A percentile compares a stretch with the other conserved stretches of the same genome.
phyloP scores from a whole-genome alignment of 53 echinoderm and acorn worm species.

The Glandiceps talaboti region DNA sequence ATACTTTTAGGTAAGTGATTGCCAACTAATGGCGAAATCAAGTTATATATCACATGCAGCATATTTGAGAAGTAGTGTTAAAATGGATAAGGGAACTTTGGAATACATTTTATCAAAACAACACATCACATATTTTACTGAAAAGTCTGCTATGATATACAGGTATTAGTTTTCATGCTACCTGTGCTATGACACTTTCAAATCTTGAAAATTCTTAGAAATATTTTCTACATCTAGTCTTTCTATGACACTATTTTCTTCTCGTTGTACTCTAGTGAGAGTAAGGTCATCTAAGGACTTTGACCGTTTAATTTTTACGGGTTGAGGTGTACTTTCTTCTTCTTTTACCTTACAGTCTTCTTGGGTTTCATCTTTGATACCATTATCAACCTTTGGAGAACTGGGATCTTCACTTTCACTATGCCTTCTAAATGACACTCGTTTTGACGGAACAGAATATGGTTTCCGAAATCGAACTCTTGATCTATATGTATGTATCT shows the following conservation, averaged over 20 bases:
- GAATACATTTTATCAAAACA: too few species aligned
- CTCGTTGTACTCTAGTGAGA: neutral
- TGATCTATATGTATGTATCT: slow-evolving; percentile 19
- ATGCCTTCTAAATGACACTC: neutral
- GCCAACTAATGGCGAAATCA: too few species aligned
- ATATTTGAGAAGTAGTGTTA: too few species aligned
- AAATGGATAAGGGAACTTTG: too few species aligned
- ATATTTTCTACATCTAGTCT: slow-evolving; percentile 24
- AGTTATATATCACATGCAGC: too few species aligned
- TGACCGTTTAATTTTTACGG: slow-evolving; percentile 29
- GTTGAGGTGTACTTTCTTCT: slow-evolving; percentile 1
- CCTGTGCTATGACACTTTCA: slow-evolving; percentile 14
- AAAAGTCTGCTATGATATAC: too few species aligned
- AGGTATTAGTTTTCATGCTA: neutral
- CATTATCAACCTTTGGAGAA: neutral
- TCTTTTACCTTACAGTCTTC: neutral
- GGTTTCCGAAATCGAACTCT: slow-evolving; percentile 37
- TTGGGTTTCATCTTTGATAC: neutral
- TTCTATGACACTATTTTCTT: slow-evolving; percentile 8
- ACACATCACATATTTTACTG: too few species aligned
- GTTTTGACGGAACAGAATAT: slow-evolving; percentile 28
- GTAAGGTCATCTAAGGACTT: slow-evolving; percentile 61
- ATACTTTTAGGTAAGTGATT: too few species aligned
- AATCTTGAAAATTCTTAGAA: slow-evolving; percentile 22
- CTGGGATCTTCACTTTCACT: slow-evolving; percentile 16